Evolutionary conservation across 2,888 invertebrate species (phyloP), one percentile per base, ranked within the genome.

Genomic region (Metellina segmentata): DNA sequence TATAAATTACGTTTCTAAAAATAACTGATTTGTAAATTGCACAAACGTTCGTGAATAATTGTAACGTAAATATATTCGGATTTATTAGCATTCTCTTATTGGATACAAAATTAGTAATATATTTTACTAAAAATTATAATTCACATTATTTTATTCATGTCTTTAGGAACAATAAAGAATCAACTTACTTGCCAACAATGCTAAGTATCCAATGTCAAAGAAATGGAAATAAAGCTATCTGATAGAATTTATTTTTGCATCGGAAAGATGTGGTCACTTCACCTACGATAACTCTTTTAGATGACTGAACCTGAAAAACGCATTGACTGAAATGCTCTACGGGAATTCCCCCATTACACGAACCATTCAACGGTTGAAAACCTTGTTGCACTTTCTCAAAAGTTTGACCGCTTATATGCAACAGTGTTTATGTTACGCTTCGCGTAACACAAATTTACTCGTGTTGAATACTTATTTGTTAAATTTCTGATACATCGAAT

Each of bases 341-440:
- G 16, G 34, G 71, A 74, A 74, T 61, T 49, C 34, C 34, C n/a
- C 48, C 61, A 87, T 87, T 79, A 87, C 34, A 11, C 19, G 34
- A 34, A 6, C 74, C 89, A 89, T 49, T 89, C 52, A 89, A 82
- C 81, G 75, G 81, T 49, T 69, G 81, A 75, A 89, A 89, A 89
- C 81, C 75, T 74, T 89, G 71, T 71, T 87, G 78, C 51, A 49
- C 2, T 85, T 77, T 51, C 69, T 19, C 20, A 11, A 70, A 49
- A 78, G 69, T 77, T n/a, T 86, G 79, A 81, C 87, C 85, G 77
- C 78, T 77, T 85, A 48, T 19, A 69, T 69, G 79, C 52, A 87
- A 72, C 20, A 34, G n/a, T 8, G 49, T 34, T 51, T 52, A 16
- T 49, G 61, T 19, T 78, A 16, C 87, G 79, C 87, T 79, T 72